Conservation (phyloP, 2,888 invertebrate genomes). For the Boloria euphrosyne region DNA sequence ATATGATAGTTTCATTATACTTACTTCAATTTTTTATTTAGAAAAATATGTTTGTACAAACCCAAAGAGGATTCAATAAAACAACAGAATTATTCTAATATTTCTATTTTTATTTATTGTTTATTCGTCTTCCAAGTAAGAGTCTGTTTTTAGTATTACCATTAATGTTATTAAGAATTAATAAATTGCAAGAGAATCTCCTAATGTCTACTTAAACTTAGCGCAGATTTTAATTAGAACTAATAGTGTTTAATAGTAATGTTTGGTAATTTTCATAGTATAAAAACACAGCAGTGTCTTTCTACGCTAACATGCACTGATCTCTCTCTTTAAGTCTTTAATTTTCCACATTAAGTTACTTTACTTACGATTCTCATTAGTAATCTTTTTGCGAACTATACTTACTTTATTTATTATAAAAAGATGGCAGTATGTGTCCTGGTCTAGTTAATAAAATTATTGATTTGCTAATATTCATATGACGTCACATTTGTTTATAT, state of each 20-base stretch:
- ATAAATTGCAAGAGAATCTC: slow-evolving; percentile 73
- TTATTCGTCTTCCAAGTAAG: slow-evolving; percentile 78
- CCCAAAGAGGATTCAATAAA: slow-evolving; percentile 51
- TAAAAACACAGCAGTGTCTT: slow-evolving; percentile 27
- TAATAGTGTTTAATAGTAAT: slow-evolving; percentile 49
- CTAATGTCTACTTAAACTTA: slow-evolving; percentile 76
- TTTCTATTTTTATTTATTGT: slow-evolving; percentile 78
- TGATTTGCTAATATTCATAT: too few relatives aligned
- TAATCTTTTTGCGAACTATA: too few relatives aligned
- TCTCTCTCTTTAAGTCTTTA: too few relatives aligned
- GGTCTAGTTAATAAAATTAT: too few relatives aligned
- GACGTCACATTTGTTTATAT: too few relatives aligned
- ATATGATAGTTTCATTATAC: too few relatives aligned
- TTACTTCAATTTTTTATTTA: too few relatives aligned
- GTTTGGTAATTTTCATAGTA: slow-evolving; percentile 44
- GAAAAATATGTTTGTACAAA: not conserved
- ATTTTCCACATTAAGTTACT: too few relatives aligned
- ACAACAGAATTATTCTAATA: slow-evolving; percentile 69
- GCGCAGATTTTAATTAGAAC: slow-evolving; percentile 61
- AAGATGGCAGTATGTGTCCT: too few relatives aligned
- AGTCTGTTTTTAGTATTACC: slow-evolving; percentile 59
- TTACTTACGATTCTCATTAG: too few relatives aligned
- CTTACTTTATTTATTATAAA: too few relatives aligned
- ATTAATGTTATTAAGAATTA: slow-evolving; percentile 71
- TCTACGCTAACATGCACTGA: slow-evolving; percentile 14